These are phyloP conservation scores for Acanthosepion esculentum DNA, from an alignment of 2,888 invertebrate species.

Conservation along the genomic window DNA sequence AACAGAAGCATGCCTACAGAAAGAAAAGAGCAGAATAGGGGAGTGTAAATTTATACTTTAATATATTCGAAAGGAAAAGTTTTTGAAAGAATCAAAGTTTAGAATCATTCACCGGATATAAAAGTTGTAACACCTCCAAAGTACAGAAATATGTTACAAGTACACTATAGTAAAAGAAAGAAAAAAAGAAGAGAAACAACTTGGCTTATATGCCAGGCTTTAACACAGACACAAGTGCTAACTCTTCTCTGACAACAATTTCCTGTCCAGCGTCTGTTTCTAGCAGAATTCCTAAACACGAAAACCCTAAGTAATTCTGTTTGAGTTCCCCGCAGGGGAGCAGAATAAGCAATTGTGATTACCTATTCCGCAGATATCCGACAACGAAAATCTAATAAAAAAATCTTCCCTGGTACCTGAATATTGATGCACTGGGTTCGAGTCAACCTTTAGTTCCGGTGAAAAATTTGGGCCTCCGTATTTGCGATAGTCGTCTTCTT, in stretches of 20 bases:
- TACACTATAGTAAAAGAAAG: neutral
- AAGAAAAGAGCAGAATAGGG: too few relatives aligned
- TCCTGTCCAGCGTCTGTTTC: conserved; percentile 21
- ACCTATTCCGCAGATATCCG: conserved; percentile 12
- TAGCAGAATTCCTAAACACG: neutral
- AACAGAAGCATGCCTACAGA: too few relatives aligned
- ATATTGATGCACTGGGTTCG: conserved; percentile 20
- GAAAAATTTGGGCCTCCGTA: neutral
- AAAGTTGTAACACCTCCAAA: neutral
- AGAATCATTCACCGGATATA: neutral
- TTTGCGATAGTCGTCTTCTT: neutral
- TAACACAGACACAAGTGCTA: neutral
- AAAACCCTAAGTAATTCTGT: neutral
- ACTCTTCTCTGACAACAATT: neutral
- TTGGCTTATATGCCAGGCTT: neutral
- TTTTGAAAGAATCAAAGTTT: neutral
- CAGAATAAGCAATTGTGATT: conserved; percentile 33
- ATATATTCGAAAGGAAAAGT: neutral
- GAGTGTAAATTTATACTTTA: neutral
- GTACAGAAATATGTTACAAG: neutral
- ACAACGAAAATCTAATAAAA: neutral
- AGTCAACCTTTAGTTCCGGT: neutral
- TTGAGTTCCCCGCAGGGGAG: conserved; percentile 10
- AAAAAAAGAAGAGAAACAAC: neutral
- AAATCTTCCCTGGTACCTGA: neutral